Evolutionary conservation across 2,888 invertebrate genomes (phyloP).

Genomic region (Conomelus anceps): DNA sequence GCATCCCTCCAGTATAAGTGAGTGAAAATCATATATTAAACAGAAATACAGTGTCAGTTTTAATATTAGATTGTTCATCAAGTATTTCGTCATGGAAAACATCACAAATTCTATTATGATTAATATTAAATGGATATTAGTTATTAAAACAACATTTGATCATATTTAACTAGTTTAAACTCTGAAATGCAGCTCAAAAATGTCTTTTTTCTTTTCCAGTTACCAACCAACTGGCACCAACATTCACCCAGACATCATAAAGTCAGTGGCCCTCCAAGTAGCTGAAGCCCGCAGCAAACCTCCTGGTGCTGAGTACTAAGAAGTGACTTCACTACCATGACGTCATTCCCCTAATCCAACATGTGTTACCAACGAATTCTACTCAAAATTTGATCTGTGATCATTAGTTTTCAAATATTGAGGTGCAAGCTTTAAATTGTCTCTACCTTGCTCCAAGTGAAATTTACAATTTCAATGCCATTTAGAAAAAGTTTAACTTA

Average conservation of each 20-base stretch:
- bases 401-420: neutral
- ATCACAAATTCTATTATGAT: too few relatives aligned
- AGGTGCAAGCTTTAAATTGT: neutral
- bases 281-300: conserved; percentile 28
- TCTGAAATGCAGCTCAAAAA: too few relatives aligned
- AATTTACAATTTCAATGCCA: too few relatives aligned
- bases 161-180: too few relatives aligned
- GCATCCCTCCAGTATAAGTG: too few relatives aligned
- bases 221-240: conserved; percentile 36
- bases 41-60: too few relatives aligned
- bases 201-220: neutral
- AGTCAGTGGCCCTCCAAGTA: conserved; percentile 37
- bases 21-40: too few relatives aligned
- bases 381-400: neutral
- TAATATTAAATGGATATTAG: too few relatives aligned
- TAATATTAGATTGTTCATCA: too few relatives aligned
- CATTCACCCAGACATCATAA: conserved; percentile 36
- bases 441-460: too few relatives aligned
- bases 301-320: conserved; percentile 9
- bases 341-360: neutral
- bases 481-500: neutral
- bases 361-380: neutral
- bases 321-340: neutral
- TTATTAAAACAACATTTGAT: too few relatives aligned
- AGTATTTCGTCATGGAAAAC: too few relatives aligned